Evolutionary conservation across 2,113 vertebrate genomes (phyloP).

Genomic region (Menura novaehollandiae): DNA sequence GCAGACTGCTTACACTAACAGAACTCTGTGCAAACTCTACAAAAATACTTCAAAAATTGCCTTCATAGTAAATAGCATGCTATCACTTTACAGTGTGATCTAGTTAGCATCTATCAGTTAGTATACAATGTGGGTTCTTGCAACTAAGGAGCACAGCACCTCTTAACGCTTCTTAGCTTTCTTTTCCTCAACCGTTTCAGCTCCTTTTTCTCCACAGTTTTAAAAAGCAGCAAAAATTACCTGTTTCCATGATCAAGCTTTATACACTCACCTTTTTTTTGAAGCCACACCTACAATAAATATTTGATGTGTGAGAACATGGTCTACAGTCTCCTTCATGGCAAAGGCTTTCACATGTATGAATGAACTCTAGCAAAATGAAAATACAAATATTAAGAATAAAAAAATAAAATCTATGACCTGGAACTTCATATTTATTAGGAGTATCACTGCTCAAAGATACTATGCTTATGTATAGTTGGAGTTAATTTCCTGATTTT

Average conservation of each 20-base stretch:
- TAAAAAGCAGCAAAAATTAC: background rate
- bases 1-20: background rate
- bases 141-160: background rate
- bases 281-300: slow-evolving; percentile 92
- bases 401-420: background rate
- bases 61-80: background rate
- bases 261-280: slow-evolving; percentile 84
- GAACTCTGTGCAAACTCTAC: background rate
- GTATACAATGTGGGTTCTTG: background rate
- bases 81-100: background rate
- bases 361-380: slow-evolving; percentile 79
- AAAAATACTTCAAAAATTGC: background rate
- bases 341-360: slow-evolving; percentile 91
- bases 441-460: background rate
- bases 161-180: background rate
- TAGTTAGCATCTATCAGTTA: background rate
- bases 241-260: background rate
- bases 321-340: slow-evolving; percentile 92
- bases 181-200: background rate
- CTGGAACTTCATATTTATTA: background rate
- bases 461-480: background rate
- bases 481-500: background rate
- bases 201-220: background rate
- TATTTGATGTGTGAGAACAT: slow-evolving; percentile 88
- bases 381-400: background rate